Percentiles rank a stretch among this genome's conserved stretches.
Conservation (phyloP, 2,888 invertebrate species). For the Nomada lathburiana region DNA sequence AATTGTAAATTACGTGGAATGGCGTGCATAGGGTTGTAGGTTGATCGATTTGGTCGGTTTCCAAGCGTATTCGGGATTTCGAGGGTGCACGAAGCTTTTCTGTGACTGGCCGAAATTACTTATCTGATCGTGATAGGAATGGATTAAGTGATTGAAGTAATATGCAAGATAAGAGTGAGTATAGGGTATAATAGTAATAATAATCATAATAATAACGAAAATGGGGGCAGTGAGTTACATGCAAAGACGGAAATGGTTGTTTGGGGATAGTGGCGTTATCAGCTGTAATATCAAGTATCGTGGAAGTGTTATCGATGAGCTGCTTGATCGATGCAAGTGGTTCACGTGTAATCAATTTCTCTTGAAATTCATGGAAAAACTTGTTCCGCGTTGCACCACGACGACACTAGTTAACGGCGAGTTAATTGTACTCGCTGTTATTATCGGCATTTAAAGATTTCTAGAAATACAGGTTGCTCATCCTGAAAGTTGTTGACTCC, state of each 20-base stretch:
- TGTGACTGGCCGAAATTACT: too few species aligned
- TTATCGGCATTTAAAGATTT: background rate
- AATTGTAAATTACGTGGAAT: too few species aligned
- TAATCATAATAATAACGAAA: too few species aligned
- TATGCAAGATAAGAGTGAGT: background rate
- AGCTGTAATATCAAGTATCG: background rate
- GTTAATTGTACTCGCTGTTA: background rate
- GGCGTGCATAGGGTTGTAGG: too few species aligned
- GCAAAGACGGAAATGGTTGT: background rate
- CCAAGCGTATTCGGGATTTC: too few species aligned
- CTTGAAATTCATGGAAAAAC: constrained; percentile 18
- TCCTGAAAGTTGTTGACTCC: background rate
- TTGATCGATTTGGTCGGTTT: too few species aligned
- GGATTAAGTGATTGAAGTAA: background rate
- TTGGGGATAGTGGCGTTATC: constrained; percentile 11
- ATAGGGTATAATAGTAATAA: background rate
- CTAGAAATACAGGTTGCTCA: background rate
- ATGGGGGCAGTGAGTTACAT: background rate
- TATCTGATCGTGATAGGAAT: too few species aligned
- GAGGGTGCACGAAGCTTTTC: too few species aligned
- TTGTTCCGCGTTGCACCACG: background rate
- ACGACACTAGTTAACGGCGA: constrained; percentile 3
- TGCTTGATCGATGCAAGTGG: background rate
- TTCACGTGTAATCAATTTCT: constrained; percentile 17
- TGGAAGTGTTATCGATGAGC: constrained; percentile 11